These are phyloP conservation scores for Drosophila fulvimacula DNA, from an alignment of 2,888 invertebrate species.

Conservation along the genomic window DNA sequence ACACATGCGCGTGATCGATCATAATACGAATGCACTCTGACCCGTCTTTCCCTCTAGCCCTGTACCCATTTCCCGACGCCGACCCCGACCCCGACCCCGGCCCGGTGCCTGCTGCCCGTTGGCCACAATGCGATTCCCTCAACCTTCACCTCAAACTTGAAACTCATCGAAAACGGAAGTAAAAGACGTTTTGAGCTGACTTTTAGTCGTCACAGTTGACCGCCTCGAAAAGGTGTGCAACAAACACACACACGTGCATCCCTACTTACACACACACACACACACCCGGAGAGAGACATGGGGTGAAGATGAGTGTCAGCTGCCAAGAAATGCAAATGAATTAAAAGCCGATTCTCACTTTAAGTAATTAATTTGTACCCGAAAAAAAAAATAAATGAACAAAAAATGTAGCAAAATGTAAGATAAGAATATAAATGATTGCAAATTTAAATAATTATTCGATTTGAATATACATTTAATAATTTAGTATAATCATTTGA, in stretches of 20 bases:
- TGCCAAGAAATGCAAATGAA: constrained; percentile 61
- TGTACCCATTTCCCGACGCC: not conserved
- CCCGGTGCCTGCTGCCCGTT: not conserved
- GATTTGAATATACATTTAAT: not conserved
- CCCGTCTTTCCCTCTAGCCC: not conserved
- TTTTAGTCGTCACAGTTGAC: constrained; percentile 72
- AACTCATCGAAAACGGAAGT: constrained; percentile 64
- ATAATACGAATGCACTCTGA: constrained; percentile 32
- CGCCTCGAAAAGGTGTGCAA: constrained; percentile 63
- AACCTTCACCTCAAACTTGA: constrained; percentile 73
- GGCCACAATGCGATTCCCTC: constrained; percentile 35
- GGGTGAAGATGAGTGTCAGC: constrained; percentile 35
- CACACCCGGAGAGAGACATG: not conserved
- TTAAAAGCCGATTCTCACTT: constrained; percentile 5
- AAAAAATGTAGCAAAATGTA: not conserved
- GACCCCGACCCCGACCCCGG: not conserved
- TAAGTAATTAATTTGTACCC: constrained; percentile 4
- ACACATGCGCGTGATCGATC: constrained; percentile 24
- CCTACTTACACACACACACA: constrained; percentile 4
- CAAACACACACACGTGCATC: constrained; percentile 23
- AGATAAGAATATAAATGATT: not conserved
- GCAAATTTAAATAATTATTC: not conserved
- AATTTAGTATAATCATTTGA: not conserved
- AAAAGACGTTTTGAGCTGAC: constrained; percentile 53
- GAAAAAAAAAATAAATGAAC: not conserved